Conservation (phyloP, 2,888 invertebrate genomes). For the Drosophila heteroneura region DNA sequence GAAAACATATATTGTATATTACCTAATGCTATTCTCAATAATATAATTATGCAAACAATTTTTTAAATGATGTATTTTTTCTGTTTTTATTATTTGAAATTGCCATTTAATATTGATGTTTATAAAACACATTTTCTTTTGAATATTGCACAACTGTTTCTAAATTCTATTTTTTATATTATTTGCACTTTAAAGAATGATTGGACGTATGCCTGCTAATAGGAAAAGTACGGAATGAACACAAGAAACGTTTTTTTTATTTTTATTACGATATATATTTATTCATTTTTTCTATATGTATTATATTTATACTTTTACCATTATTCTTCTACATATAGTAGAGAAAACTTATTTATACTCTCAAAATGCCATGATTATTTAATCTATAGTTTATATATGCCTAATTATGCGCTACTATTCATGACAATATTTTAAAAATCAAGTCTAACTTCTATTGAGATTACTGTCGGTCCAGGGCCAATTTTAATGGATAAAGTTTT, state of each 20-base stretch:
- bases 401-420: not conserved
- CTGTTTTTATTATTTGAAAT: constrained; percentile 36
- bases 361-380: not conserved
- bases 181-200: not conserved
- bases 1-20: constrained; percentile 62
- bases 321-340: too few relatives aligned
- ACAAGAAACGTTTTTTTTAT: not conserved
- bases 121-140: constrained; percentile 12
- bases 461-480: not conserved
- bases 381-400: not conserved
- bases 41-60: constrained; percentile 63
- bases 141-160: not conserved
- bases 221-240: not conserved
- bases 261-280: not conserved
- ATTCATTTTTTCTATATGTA: not conserved
- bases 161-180: not conserved
- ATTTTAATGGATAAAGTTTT: not conserved
- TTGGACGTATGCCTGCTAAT: not conserved
- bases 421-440: constrained; percentile 26
- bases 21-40: constrained; percentile 63
- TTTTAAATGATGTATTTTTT: constrained; percentile 46
- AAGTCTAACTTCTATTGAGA: not conserved
- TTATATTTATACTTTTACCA: not conserved
- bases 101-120: constrained; percentile 2
- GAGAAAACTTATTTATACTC: not conserved